A percentile compares a stretch with the other conserved stretches of the same genome.
phyloP scores from a whole-genome alignment of 2,797 vertebrate genomes.

The Chanos chanos region DNA sequence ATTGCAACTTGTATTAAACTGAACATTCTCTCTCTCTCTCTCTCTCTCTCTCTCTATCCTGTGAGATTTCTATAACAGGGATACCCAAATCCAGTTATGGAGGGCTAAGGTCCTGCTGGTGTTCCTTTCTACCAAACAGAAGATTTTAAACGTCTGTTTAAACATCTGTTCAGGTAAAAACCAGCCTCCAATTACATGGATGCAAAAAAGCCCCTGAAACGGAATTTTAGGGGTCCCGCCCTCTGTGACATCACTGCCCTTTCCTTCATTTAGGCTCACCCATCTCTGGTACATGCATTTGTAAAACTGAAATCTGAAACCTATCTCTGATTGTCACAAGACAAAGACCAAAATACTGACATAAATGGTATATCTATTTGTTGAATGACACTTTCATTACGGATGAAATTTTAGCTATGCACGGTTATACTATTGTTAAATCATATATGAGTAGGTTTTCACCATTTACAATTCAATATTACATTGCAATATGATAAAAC shows the following conservation, averaged over 20 bases:
- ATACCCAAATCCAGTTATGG: too few relatives aligned
- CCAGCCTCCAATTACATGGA: too few relatives aligned
- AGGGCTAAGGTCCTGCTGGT: too few relatives aligned
- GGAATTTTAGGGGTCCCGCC: neutral
- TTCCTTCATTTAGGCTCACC: neutral
- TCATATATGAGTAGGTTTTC: constrained; percentile 31
- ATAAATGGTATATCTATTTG: neutral
- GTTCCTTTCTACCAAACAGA: too few relatives aligned
- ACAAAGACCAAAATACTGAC: neutral
- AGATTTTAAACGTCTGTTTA: too few relatives aligned
- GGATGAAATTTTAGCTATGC: neutral
- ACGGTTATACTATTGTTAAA: neutral
- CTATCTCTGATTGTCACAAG: constrained; percentile 4
- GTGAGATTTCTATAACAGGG: too few relatives aligned
- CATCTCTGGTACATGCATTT: too few relatives aligned
- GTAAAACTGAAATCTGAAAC: neutral
- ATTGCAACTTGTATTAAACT: too few relatives aligned
- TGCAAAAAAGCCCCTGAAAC: neutral
- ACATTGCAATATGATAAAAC: constrained; percentile 36
- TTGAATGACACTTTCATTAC: neutral
- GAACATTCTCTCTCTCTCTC: too few relatives aligned
- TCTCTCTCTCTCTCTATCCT: too few relatives aligned
- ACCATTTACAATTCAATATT: constrained; percentile 19
- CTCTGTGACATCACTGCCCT: neutral
- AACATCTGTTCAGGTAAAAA: too few relatives aligned